Base-by-base conservation (phyloP, 2,888 invertebrate genomes). In the Andrena praecox region DNA sequence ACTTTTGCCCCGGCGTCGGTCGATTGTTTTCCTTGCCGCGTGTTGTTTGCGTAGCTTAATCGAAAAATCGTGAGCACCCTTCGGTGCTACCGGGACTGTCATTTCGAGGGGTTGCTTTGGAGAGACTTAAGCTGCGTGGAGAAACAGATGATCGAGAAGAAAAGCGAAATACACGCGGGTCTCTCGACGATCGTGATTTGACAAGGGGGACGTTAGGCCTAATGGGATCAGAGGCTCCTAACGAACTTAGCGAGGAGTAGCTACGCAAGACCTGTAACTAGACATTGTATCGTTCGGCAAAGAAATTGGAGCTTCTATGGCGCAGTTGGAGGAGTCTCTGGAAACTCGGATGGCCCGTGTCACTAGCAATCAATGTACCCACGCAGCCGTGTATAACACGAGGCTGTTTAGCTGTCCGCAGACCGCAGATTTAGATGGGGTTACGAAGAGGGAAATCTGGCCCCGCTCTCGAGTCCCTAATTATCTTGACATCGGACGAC, bases 61-160 rank as follows among this genome's bases (percentile, higher is more conserved):
- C 89, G 91, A 91, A 91, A 91, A 90, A 91, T 90, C 86, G 87
- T 89, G 89, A 91, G 89, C 90, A 82, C 77, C 63, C 79, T 16
- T 16, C n/a, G 42, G 24, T 2, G n/a, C 2, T 33, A 2, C 35
- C 20, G 56, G 33, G 16, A 4, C 31, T 24, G 29, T n/a, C 35
- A 7, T 54, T 8, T 7, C 27, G 62, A 76, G 63, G 64, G 63
- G 80, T 70, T 42, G 66, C 52, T 64, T 59, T 64, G 20, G 60
- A 31, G 69, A 48, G 56, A 29, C 64, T 64, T 31, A 42, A 63
- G 12, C 35, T 56, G 10, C 12, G 59, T 64, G 69, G 42, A 35
- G 16, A 60, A 71, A 68, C 71, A 67, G 70, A 80, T 71, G 71
- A 66, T 59, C n/a, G 35, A 66, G 8, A n/a, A 52, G 67, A 54